Evolutionary conservation across 2,888 invertebrate genomes (phyloP).

Genomic region (Hoplodrina blanda): DNA sequence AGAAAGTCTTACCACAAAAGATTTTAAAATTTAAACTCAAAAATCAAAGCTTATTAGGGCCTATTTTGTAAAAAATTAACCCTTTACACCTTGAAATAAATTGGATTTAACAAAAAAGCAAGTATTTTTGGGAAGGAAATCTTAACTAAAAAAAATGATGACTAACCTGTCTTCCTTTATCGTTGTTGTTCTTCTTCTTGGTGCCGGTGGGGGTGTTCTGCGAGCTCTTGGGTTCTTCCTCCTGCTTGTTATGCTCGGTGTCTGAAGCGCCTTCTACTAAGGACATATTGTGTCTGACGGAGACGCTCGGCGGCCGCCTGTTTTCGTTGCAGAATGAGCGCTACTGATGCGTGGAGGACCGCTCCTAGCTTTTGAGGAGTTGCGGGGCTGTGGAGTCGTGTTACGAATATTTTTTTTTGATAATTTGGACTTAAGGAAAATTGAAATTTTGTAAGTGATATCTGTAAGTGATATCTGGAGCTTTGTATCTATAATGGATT

Average conservation of each 20-base stretch:
- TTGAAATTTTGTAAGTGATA: no score
- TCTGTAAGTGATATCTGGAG: no score
- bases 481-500: no score
- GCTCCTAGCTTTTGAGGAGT: slow-evolving; percentile 70
- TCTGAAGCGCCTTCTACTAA: slow-evolving; percentile 86
- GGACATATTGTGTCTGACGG: slow-evolving; percentile 86
- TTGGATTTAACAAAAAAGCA: no score
- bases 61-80: no score
- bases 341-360: slow-evolving; percentile 80
- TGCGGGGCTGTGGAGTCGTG: slow-evolving; percentile 68
- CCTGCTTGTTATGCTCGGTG: slow-evolving; percentile 75
- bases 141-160: no score
- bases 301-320: slow-evolving; percentile 70
- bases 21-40: no score
- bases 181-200: slow-evolving; percentile 68
- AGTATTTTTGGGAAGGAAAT: no score
- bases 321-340: slow-evolving; percentile 80
- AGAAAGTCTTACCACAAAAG: no score
- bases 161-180: slow-evolving; percentile 68
- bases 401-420: slow-evolving; percentile 14
- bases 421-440: background rate
- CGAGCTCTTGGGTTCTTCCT: slow-evolving; percentile 62
- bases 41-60: no score
- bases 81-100: no score
- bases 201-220: slow-evolving; percentile 57